Evolutionary conservation across 2,113 vertebrate genomes (phyloP).

Genomic region (Geococcyx californianus): DNA sequence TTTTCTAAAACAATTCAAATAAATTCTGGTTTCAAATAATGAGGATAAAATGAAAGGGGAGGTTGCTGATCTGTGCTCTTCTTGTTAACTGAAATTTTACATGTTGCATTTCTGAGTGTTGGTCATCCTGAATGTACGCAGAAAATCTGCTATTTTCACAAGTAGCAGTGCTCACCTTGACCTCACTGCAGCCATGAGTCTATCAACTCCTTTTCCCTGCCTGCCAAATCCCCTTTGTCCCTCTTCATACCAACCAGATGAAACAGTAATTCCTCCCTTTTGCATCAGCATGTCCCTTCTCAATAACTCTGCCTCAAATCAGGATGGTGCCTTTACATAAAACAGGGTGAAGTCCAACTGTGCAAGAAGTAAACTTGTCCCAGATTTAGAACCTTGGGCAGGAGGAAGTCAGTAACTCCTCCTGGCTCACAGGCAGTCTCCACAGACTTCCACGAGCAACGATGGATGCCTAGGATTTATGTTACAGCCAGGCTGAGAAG

Average conservation of each 20-base stretch:
- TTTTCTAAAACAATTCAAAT: background rate
- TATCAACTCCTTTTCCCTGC: background rate
- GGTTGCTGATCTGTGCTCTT: background rate
- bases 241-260: background rate
- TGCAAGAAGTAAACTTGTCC: background rate
- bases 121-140: background rate
- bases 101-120: background rate
- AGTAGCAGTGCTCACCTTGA: background rate
- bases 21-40: background rate
- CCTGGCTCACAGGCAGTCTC: background rate
- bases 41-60: background rate
- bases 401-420: slow-evolving; percentile 57
- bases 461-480: background rate
- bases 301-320: background rate
- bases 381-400: slow-evolving; percentile 15
- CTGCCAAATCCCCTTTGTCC: background rate
- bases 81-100: background rate
- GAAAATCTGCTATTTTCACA: background rate
- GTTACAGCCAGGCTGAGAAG: background rate
- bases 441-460: background rate
- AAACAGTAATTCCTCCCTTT: background rate
- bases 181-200: background rate
- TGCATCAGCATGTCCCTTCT: background rate
- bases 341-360: slow-evolving; percentile 22
- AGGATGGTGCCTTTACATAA: background rate